Evolutionary conservation across 2,797 vertebrate genomes (phyloP), one percentile per base, ranked within the genome.

Genomic region (Eupleurogrammus muticus): DNA sequence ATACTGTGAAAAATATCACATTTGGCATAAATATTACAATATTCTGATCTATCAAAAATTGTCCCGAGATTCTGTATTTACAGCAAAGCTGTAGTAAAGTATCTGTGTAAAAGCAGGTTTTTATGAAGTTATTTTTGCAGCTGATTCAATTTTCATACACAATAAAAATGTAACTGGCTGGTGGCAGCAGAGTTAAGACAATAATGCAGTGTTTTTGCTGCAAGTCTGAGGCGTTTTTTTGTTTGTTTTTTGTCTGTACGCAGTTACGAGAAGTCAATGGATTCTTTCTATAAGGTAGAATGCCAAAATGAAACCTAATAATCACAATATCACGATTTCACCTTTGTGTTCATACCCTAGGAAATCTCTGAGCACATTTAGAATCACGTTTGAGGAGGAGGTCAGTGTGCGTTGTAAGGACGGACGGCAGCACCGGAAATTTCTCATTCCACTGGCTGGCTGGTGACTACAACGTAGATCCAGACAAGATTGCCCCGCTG

Each of bases 241-340:
- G 55, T 73, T 57, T 58, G 23, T 61, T 66, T 19, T 8, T 49
- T 4, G 38, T 62, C 21, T n/a, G 13, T 4, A 16, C 12, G 2
- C 5, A 0, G 10, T 36, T 55, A 34, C 10, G 17, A n/a, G 51
- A 21, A 36, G 48, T 48, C 14, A n/a, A 1, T 0, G 5, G 17
- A 21, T 23, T 65, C 48, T 50, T 40, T 66, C 49, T 48, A 1
- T 0, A 12, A 32, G 16, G 44, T 28, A 8, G 48, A 53, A 16
- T 19, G 40, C 10, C 24, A 44, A 44, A 40, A 40, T 2, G 4
- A 13, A 13, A 40, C 6, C 7, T 17, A 44, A 17, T 17, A 44
- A 44, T 54, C 81, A 79, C 78, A 88, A 84, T 87, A 44, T 54
- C 81, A 79, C 78, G 87, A 84, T 87, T 89, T 87, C 90, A 88